These are phyloP conservation scores for Henicopernis longicauda DNA, from an alignment of 2,113 vertebrate species.

Conservation along the genomic window DNA sequence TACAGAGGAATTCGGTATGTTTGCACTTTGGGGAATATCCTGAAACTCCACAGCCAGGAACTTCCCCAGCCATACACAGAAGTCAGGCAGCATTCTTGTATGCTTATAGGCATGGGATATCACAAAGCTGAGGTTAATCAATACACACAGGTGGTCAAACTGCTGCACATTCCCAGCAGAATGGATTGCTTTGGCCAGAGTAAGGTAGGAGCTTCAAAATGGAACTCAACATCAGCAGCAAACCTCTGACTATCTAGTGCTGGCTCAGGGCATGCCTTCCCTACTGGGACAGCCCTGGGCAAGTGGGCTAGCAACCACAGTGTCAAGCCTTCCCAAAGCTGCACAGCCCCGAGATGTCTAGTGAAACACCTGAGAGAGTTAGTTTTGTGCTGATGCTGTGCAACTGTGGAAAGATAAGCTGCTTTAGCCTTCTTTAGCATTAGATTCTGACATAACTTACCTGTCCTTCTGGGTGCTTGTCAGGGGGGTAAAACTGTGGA, in stretches of 20 bases:
- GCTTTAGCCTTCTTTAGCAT: neutral
- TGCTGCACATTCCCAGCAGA: neutral
- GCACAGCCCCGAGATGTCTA: neutral
- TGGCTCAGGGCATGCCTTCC: neutral
- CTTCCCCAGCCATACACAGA: neutral
- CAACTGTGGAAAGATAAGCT: neutral
- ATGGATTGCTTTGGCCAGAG: neutral
- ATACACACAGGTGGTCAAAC: neutral
- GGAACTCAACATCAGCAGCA: neutral
- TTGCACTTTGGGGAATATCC: neutral
- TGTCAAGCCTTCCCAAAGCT: neutral
- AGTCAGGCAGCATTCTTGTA: accelerated
- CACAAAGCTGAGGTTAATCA: neutral
- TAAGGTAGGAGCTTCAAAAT: neutral
- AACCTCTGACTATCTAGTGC: neutral
- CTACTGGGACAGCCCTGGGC: neutral
- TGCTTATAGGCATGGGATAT: neutral
- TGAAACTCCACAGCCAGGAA: neutral
- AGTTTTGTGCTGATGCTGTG: neutral
- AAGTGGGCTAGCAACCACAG: neutral
- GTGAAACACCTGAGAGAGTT: neutral
- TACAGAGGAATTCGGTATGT: neutral
- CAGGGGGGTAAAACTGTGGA: neutral
- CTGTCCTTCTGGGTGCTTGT: neutral
- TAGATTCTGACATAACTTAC: neutral